phyloP scores from a whole-genome alignment of 2,888 invertebrate species.

The Yponomeuta cagnagella region DNA sequence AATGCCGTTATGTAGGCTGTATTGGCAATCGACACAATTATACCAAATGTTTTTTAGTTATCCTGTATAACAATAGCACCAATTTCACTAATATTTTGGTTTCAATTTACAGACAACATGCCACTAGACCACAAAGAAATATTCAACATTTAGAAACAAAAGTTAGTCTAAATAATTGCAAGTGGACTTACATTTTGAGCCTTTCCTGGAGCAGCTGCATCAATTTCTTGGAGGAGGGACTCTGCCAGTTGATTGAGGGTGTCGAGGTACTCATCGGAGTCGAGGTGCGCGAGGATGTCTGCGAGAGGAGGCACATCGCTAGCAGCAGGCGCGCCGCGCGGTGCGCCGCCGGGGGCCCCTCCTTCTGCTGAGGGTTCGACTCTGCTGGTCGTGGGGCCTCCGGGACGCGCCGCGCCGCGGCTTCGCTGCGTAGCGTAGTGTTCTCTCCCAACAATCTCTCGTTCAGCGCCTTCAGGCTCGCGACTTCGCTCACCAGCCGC shows the following conservation, averaged over 20 bases:
- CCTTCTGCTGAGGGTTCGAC: constrained; percentile 97
- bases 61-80: no score
- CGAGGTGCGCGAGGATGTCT: constrained; percentile 88
- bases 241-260: constrained; percentile 89
- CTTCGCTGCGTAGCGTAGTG: constrained; percentile 73
- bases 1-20: neutral
- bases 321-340: constrained; percentile 83
- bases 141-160: no score
- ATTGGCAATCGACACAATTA: neutral
- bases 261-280: constrained; percentile 82
- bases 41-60: no score
- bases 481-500: constrained; percentile 78
- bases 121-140: no score
- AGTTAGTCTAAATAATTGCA: neutral
- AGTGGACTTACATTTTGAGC: constrained; percentile 75
- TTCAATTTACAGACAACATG: no score
- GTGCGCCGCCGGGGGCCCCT: constrained; percentile 83
- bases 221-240: constrained; percentile 87
- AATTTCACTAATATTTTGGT: no score
- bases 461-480: constrained; percentile 80
- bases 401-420: constrained; percentile 80
- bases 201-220: constrained; percentile 81
- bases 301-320: constrained; percentile 88
- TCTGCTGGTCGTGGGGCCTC: constrained; percentile 85
- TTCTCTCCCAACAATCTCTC: constrained; percentile 81